phyloP scores from a whole-genome alignment of 2,797 vertebrate species.

The Chloroceryle amazona region DNA sequence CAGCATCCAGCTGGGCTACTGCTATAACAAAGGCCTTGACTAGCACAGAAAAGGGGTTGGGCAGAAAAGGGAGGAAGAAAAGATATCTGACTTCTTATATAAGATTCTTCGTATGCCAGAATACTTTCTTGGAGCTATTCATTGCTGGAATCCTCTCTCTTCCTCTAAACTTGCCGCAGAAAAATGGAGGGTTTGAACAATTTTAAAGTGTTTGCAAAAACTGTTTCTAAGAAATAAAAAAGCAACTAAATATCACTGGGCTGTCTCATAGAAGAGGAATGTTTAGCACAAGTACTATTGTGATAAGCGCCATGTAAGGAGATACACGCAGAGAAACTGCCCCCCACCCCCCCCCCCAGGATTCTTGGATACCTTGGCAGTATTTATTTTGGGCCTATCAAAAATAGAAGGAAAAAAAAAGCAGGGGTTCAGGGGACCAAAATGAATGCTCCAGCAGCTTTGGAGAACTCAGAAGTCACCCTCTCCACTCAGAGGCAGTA shows the following conservation, averaged over 20 bases:
- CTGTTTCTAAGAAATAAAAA: constrained; percentile 10
- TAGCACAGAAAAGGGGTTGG: constrained; percentile 15
- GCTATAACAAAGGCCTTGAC: constrained; percentile 61
- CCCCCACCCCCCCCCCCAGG: fast-evolving
- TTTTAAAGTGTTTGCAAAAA: neutral
- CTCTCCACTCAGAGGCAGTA: neutral
- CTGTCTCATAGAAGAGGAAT: neutral
- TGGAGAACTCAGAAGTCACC: neutral
- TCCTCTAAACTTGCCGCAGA: neutral
- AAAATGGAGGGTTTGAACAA: neutral
- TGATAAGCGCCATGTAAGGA: constrained; percentile 45
- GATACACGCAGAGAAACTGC: neutral
- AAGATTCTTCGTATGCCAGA: constrained; percentile 16
- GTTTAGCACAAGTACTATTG: neutral
- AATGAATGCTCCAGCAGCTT: neutral
- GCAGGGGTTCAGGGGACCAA: neutral
- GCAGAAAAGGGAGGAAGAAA: constrained; percentile 23
- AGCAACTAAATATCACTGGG: neutral
- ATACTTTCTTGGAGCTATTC: neutral
- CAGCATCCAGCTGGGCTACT: constrained; percentile 62
- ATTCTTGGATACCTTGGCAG: neutral
- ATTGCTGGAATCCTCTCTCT: neutral
- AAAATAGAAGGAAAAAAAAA: constrained; percentile 33
- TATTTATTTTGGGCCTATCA: constrained; percentile 13
- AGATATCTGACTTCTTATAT: neutral